A percentile compares a stretch with the other conserved stretches of the same genome.
These are phyloP conservation scores for Nemotelus pantherinus DNA, from an alignment of 2,888 invertebrate species.

Conservation along the genomic window DNA sequence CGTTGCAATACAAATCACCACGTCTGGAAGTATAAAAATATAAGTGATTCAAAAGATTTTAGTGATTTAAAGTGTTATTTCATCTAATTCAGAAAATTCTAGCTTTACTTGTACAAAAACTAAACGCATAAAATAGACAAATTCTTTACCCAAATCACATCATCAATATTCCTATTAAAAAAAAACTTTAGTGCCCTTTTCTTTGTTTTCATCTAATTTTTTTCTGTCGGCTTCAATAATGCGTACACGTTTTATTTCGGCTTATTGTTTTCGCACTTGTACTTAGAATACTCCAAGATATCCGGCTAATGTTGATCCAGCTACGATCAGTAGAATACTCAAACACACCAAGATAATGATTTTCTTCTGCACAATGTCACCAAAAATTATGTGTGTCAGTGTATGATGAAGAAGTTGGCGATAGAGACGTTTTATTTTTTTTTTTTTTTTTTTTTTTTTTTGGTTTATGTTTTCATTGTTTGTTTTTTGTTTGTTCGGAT, in stretches of 20 bases:
- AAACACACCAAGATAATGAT: conserved; percentile 92
- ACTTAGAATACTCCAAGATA: conserved; percentile 68
- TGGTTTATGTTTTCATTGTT: conserved; percentile 19
- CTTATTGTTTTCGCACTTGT: conserved; percentile 3
- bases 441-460: conserved; percentile 16
- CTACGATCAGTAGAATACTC: conserved; percentile 80
- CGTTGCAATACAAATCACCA: too few species aligned
- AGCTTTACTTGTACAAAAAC: too few species aligned
- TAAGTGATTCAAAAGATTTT: too few species aligned
- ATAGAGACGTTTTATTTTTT: background rate
- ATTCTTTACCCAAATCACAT: too few species aligned
- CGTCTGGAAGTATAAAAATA: too few species aligned
- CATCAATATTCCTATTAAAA: too few species aligned
- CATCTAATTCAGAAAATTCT: too few species aligned
- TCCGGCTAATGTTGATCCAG: conserved; percentile 74
- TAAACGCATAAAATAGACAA: too few species aligned
- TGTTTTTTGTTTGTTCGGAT: conserved; percentile 5
- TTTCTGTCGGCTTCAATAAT: background rate
- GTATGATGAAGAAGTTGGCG: conserved; percentile 50
- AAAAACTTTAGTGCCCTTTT: background rate
- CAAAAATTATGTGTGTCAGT: conserved; percentile 26
- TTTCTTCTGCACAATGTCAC: conserved; percentile 81
- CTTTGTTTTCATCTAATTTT: background rate
- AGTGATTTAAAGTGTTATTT: too few species aligned
- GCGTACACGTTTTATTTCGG: background rate